These are phyloP conservation scores for Hemicordylus capensis DNA, from an alignment of 2,113 vertebrate genomes.

Conservation along the genomic window DNA sequence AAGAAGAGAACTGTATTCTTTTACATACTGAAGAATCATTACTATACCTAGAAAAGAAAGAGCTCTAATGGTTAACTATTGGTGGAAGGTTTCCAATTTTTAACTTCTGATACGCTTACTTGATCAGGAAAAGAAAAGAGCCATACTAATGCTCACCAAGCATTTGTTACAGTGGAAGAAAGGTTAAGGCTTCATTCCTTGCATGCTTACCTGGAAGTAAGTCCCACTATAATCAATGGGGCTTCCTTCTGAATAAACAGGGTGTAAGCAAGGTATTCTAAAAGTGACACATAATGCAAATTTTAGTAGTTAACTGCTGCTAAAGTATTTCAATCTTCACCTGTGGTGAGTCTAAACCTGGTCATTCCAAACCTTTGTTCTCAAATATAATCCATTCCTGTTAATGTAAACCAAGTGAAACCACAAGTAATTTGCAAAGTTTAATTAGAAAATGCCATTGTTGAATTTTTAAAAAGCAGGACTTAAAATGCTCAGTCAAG, in stretches of 20 bases:
- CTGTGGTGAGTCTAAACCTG: background rate
- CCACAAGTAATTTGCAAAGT: background rate
- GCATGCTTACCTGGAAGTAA: background rate
- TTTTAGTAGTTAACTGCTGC: background rate
- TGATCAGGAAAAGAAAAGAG: background rate
- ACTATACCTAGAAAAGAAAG: background rate
- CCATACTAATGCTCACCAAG: background rate
- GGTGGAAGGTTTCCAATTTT: background rate
- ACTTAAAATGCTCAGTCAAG: background rate
- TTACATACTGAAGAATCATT: background rate
- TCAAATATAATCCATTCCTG: background rate
- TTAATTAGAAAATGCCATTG: background rate
- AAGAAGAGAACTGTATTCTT: background rate
- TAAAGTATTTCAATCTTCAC: background rate
- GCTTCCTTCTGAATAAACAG: background rate
- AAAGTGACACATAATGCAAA: background rate
- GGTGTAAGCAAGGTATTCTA: background rate
- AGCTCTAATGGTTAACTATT: background rate
- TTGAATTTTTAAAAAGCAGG: background rate
- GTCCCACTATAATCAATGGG: background rate
- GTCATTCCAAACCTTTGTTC: background rate
- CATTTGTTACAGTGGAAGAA: background rate
- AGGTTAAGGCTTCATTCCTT: background rate
- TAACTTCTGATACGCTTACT: background rate
- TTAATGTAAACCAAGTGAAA: background rate